Percentiles rank a stretch among this genome's conserved stretches.
Conservation (phyloP, 2,888 invertebrate genomes). For the Synanthedon tipuliformis region DNA sequence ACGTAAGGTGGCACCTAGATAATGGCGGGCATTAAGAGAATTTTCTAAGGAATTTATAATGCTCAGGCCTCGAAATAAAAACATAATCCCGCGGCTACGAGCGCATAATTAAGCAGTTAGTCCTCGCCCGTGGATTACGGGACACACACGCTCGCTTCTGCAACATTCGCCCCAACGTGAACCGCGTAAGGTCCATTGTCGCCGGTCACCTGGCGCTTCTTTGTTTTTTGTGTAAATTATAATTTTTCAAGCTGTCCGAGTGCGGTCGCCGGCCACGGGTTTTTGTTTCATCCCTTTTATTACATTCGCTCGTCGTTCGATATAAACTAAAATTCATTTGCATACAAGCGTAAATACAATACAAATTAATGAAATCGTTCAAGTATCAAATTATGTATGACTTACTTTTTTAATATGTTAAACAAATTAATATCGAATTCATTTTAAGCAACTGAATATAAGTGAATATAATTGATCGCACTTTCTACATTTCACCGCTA, state of each 20-base stretch:
- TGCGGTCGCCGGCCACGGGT: slow-evolving; percentile 6
- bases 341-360: neutral
- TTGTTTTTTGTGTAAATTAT: slow-evolving; percentile 9
- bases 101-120: slow-evolving; percentile 54
- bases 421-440: too few relatives aligned
- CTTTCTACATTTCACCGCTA: too few relatives aligned
- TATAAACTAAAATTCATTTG: neutral
- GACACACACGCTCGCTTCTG: slow-evolving; percentile 2
- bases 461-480: too few relatives aligned
- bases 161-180: neutral
- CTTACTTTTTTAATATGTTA: too few relatives aligned
- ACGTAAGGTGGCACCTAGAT: neutral
- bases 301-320: neutral
- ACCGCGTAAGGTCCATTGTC: neutral
- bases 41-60: slow-evolving; percentile 49
- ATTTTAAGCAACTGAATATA: too few relatives aligned
- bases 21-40: slow-evolving; percentile 14
- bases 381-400: too few relatives aligned
- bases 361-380: too few relatives aligned
- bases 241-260: slow-evolving; percentile 20
- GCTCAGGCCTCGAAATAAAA: slow-evolving; percentile 43
- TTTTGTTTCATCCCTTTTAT: slow-evolving; percentile 7
- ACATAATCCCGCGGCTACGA: slow-evolving; percentile 38
- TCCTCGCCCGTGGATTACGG: slow-evolving; percentile 36
- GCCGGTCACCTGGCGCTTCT: neutral